Base-by-base conservation (phyloP, 2,888 invertebrate species). In the Campopleginae sp. region DNA sequence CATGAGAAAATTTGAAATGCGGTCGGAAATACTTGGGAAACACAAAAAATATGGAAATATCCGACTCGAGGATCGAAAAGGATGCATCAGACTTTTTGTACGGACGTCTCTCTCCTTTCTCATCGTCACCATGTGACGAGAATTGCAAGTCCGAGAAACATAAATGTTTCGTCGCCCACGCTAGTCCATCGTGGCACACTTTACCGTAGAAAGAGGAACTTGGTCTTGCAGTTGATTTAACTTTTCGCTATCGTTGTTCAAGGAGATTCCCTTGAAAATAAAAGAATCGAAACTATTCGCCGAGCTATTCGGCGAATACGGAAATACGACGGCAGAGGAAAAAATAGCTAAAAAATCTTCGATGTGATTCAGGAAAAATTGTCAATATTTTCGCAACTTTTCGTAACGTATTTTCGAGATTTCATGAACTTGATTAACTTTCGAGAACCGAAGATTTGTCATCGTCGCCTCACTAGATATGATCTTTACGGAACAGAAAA, bases 91-190 rank as follows among this genome's bases (percentile, higher is more conserved):
- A 38, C 42, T 71, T 72, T 74, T 71, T 63, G 54, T 44, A 70
- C 58, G 58, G 19, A 19, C 51, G 44, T 77, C 63, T 65, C 44
- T 63, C 70, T 44, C 70, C 63, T 31, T 80, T 61, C 44, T 63
- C 38, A 31, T 54, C 65, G 42, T 66, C 78, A 51, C 44, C 38
- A n/a, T 46, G 33, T 70, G 44, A 48, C 78, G 44, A 19, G 48
- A 27, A 44, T 65, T 19, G 65, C 19, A 33, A 46, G 33, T 68
- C 19, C 46, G 75, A 71, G 79, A 80, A 80, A 80, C 61, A 63
- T 76, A 80, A 85, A 76, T 27, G 77, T 80, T 82, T 77, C 54
- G 77, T 63, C 85, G 77, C 85, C 85, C 82, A 85, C 82, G 71
- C 82, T 46, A 66, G 76, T 80, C 33, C 71, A 51, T 23, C 75